Evolutionary conservation across 1,140 invertebrate genomes (phyloP), one percentile per base, ranked within the genome.

Genomic region (Helicoverpa zea): DNA sequence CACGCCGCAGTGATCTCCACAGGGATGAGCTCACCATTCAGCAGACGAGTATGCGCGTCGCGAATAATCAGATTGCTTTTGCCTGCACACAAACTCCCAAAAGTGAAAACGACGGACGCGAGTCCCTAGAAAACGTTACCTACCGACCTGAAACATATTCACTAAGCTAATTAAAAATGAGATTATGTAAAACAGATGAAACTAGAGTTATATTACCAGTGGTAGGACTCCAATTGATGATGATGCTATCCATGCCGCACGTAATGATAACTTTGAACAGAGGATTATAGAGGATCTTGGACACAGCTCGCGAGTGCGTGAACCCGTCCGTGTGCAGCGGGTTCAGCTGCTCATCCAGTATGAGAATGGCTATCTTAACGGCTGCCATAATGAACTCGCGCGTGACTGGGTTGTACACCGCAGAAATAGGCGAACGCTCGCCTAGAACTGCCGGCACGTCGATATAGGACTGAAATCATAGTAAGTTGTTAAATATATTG

Each of bases 1-100:
- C 96, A 96, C 10, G 97, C 97, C 0, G 97, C 96, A 0, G 97
- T 98, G 43, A 98, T 97, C 93, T 97, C 97, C 49, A 98, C 95
- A 2, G 96, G 95, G 54, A 96, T 91, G 18, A 95, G 86, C 88
- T 96, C 96, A 10, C 97, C 96, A 87, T 96, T 96, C 18, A 96
- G 85, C 70, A 96, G 90, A 49, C 95, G 94, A 7, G 95, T 96
- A 83, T 98, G 97, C 30, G 97, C 97, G 82, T 96, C 96, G 59
- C 95, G 96, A 7, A 97, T 95, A 58, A 97, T 95, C 63, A 95
- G 95, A 76, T 97, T 96, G 23, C 96, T 94, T 56, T 95, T 95
- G 18, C 96, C 96, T 91, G 61, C n/a, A 14, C 47, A 58, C 7
- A 1, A 72, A 14, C 14, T 16, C 9, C 54, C 51, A 2, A 75